phyloP scores from a whole-genome alignment of 2,797 vertebrate species.

The Tarsius wallacei region DNA sequence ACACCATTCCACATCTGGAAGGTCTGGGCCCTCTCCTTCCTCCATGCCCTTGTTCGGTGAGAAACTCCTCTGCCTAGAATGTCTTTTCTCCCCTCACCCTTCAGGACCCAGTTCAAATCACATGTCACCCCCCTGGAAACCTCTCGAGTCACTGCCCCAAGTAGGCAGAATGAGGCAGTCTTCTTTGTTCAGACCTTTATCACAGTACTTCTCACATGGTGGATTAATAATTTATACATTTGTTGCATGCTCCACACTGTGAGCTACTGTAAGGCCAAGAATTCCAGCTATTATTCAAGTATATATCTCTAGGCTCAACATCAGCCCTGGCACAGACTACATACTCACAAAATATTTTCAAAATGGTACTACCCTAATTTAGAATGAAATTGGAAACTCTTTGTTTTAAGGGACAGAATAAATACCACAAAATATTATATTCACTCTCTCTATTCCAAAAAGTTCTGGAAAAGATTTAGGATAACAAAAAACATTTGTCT shows the following conservation, averaged over 20 bases:
- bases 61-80: neutral
- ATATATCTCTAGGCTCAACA: neutral
- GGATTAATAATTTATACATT: neutral
- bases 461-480: neutral
- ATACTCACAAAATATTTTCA: neutral
- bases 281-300: neutral
- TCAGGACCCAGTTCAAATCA: neutral
- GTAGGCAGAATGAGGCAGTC: neutral
- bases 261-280: neutral
- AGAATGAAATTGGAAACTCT: conserved; percentile 28
- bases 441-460: neutral
- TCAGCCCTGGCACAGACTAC: neutral
- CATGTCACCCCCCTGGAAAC: neutral
- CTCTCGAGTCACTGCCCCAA: neutral
- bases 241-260: neutral
- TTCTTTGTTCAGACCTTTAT: conserved; percentile 1
- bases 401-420: conserved; percentile 46
- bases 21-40: neutral
- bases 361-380: neutral
- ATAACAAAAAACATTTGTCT: conserved; percentile 32
- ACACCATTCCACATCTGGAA: neutral
- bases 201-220: neutral
- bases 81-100: neutral
- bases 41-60: neutral
- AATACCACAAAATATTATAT: neutral